Conservation (phyloP, 2,888 invertebrate species). For the Drosophila anomelani region DNA sequence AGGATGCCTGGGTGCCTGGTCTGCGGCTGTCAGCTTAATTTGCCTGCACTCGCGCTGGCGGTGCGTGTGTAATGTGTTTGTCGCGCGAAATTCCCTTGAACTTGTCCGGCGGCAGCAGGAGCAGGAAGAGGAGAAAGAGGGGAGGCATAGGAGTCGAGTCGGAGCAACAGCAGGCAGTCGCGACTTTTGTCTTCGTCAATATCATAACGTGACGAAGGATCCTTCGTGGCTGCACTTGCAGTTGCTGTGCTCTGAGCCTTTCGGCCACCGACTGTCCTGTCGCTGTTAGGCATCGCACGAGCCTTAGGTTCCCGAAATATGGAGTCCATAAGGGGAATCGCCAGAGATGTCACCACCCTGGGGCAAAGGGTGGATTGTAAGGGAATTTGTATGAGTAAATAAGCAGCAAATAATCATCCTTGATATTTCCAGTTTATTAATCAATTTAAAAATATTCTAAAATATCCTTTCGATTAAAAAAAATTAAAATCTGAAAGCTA, state of each 20-base stretch:
- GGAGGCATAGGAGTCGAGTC: not conserved
- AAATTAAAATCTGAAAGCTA: not conserved
- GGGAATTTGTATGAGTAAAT: not conserved
- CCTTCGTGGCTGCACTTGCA: constrained; percentile 34
- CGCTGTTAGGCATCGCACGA: constrained; percentile 22
- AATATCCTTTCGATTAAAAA: not conserved
- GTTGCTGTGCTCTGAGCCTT: constrained; percentile 24
- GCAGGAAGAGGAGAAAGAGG: not conserved
- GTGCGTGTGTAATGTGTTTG: constrained; percentile 60
- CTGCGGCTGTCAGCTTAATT: constrained; percentile 62
- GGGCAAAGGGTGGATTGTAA: constrained; percentile 6
- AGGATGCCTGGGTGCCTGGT: constrained; percentile 23
- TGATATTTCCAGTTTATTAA: not conserved
- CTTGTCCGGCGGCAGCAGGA: constrained; percentile 50
- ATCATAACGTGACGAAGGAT: not conserved
- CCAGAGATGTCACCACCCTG: constrained; percentile 10
- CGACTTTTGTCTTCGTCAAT: constrained; percentile 12
- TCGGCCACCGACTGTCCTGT: constrained; percentile 53
- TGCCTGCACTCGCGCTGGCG: constrained; percentile 58
- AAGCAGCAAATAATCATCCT: too few species aligned
- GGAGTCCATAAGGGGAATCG: constrained; percentile 17
- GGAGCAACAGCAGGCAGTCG: constrained; percentile 19
- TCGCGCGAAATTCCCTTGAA: constrained; percentile 59
- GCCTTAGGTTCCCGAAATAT: not conserved
- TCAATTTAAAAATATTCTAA: too few species aligned